A percentile compares a stretch with the other conserved stretches of the same genome.
Evolutionary conservation across 2,797 vertebrate genomes (phyloP).

Genomic region (Leptatherina wallacei): DNA sequence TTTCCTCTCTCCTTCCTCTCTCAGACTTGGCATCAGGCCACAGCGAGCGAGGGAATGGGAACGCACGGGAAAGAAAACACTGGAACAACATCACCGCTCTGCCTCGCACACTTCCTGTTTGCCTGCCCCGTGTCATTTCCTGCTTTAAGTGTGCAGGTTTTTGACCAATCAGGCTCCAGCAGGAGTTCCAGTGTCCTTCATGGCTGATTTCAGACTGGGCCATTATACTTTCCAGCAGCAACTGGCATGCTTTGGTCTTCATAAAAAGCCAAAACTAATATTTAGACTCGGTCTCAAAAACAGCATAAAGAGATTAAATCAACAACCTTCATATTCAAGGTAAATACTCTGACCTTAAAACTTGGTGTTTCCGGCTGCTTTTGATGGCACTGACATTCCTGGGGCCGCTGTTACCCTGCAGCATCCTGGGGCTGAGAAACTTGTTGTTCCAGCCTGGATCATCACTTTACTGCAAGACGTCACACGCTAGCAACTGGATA

Average conservation of each 20-base stretch:
- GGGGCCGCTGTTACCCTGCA: too few relatives aligned
- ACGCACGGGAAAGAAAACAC: slow-evolving; percentile 65
- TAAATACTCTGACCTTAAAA: background rate
- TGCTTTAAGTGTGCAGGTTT: slow-evolving; percentile 54
- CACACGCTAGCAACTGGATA: too few relatives aligned
- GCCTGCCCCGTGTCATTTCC: slow-evolving; percentile 67
- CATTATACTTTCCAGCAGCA: slow-evolving; percentile 35
- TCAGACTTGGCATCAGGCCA: slow-evolving; percentile 22
- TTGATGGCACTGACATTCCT: too few relatives aligned
- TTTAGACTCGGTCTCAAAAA: background rate
- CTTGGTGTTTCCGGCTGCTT: too few relatives aligned
- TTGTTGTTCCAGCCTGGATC: too few relatives aligned
- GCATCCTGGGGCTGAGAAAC: too few relatives aligned
- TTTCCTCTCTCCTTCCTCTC: slow-evolving; percentile 48
- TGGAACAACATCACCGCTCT: slow-evolving; percentile 59
- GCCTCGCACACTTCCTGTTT: slow-evolving; percentile 70
- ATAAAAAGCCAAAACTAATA: background rate
- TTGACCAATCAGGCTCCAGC: slow-evolving; percentile 40
- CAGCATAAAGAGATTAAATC: background rate
- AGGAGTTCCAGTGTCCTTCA: slow-evolving; percentile 42
- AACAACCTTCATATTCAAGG: background rate
- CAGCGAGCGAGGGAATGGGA: slow-evolving; percentile 57
- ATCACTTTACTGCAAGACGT: too few relatives aligned
- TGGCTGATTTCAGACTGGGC: background rate
- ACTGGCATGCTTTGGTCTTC: slow-evolving; percentile 2